Evolutionary conservation across 2,797 vertebrate species (phyloP).

Genomic region (Cossypha polioptera): DNA sequence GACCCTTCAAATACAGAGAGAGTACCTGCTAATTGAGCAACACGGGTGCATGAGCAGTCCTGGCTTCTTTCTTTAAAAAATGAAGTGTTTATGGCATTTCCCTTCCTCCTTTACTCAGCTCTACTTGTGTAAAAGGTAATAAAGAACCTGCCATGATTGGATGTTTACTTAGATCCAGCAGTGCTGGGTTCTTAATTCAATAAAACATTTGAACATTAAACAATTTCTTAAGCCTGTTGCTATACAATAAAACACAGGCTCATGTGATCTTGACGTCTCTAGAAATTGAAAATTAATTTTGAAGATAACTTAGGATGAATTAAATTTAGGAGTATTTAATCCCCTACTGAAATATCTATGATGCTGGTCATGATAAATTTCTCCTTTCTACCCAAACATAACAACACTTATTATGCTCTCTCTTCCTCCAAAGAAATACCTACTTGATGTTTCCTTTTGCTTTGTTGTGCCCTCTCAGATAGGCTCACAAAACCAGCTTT

Average conservation of each 20-base stretch:
- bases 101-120: background rate
- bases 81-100: background rate
- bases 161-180: background rate
- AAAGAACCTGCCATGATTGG: background rate
- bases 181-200: background rate
- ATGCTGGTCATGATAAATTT: background rate
- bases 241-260: background rate
- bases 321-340: background rate
- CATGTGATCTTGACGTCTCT: background rate
- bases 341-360: background rate
- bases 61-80: background rate
- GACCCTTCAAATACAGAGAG: background rate
- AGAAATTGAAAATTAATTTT: background rate
- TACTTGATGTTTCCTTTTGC: background rate
- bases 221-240: background rate
- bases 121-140: background rate
- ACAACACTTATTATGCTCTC: background rate
- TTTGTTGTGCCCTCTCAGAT: background rate
- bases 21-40: background rate
- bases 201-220: background rate
- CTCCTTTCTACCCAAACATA: background rate
- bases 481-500: background rate
- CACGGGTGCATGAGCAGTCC: background rate
- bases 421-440: background rate
- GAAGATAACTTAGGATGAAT: background rate